These are phyloP conservation scores for Agelastica alni DNA, from an alignment of 2,888 invertebrate genomes.

Conservation along the genomic window DNA sequence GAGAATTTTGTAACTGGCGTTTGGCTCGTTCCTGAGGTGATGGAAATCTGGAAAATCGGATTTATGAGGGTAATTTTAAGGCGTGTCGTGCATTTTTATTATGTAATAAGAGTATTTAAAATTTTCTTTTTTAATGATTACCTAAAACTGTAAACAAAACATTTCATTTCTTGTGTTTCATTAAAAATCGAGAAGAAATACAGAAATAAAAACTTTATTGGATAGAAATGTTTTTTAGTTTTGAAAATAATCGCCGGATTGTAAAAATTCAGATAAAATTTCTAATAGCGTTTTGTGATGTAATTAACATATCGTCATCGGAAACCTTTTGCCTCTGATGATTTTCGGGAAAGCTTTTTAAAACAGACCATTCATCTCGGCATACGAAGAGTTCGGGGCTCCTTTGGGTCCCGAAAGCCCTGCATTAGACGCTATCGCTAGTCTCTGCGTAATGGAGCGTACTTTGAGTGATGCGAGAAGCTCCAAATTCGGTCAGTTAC, in stretches of 20 bases:
- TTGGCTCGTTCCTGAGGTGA: slow-evolving; percentile 15
- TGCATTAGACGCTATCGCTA: slow-evolving; percentile 57
- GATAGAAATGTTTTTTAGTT: too few relatives aligned
- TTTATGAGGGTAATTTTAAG: slow-evolving; percentile 4
- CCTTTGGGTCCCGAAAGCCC: slow-evolving; percentile 46
- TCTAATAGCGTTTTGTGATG: slow-evolving; percentile 34
- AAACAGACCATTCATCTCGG: slow-evolving; percentile 54
- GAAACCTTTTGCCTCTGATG: slow-evolving; percentile 52
- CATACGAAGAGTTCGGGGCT: slow-evolving; percentile 6
- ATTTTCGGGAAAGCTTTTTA: slow-evolving; percentile 40
- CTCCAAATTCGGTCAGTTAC: slow-evolving; percentile 5
- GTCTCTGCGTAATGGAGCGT: slow-evolving; percentile 53
- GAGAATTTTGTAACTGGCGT: slow-evolving; percentile 24
- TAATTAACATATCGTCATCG: slow-evolving; percentile 50
- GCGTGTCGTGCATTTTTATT: slow-evolving; percentile 3
- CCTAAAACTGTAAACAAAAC: too few relatives aligned
- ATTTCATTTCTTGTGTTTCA: too few relatives aligned
- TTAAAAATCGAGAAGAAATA: background rate
- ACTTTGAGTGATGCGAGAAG: slow-evolving; percentile 36
- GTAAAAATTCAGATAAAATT: slow-evolving; percentile 27
- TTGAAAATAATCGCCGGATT: too few relatives aligned
- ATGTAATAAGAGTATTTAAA: background rate
- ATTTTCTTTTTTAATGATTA: background rate
- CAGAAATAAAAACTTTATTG: background rate
- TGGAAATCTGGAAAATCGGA: slow-evolving; percentile 12